Evolutionary conservation across 2,888 invertebrate genomes (phyloP).

Genomic region (Galerucella calmariensis): DNA sequence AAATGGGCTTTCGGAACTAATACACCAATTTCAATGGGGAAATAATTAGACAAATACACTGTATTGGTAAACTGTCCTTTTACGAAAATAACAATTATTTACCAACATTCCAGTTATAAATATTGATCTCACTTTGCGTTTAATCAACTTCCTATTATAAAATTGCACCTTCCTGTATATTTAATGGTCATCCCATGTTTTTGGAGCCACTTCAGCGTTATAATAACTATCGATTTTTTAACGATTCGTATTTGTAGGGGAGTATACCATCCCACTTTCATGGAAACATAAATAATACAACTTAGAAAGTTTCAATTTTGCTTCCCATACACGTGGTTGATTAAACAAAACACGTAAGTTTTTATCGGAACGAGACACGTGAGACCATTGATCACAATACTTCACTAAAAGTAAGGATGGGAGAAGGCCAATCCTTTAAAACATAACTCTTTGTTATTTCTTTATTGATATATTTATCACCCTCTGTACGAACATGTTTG

Average conservation of each 20-base stretch:
- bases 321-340: conserved; percentile 27
- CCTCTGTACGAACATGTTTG: neutral
- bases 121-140: neutral
- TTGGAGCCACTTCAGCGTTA: no score
- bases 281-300: neutral
- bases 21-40: neutral
- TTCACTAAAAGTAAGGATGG: conserved; percentile 31
- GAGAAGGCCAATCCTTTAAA: conserved; percentile 26
- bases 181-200: no score
- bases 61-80: neutral
- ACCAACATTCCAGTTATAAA: neutral
- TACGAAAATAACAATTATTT: neutral
- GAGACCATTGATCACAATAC: conserved; percentile 37
- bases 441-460: conserved; percentile 36
- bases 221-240: neutral
- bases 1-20: neutral
- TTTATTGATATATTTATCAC: conserved; percentile 32
- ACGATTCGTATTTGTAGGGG: neutral
- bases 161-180: no score
- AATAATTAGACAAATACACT: conserved; percentile 1
- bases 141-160: neutral
- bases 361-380: conserved; percentile 35
- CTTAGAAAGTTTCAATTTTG: neutral
- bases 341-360: conserved; percentile 32
- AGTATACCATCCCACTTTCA: neutral